A percentile compares a stretch with the other conserved stretches of the same genome.
Conservation (phyloP, 2,888 invertebrate genomes). For the Aethes cnicana region DNA sequence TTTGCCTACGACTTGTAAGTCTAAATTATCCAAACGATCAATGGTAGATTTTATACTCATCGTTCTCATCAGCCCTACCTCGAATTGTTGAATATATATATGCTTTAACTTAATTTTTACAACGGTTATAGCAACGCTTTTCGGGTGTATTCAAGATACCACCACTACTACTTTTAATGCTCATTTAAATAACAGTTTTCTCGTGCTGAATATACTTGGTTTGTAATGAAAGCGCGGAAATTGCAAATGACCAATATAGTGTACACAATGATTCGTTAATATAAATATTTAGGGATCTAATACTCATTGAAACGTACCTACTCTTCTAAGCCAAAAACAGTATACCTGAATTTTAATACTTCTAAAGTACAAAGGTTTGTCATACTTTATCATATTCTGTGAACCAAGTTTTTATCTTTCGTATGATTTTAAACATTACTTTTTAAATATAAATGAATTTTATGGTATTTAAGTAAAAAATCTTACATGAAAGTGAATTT, state of each 20-base stretch:
- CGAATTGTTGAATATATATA: too few relatives aligned
- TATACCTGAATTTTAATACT: constrained; percentile 6
- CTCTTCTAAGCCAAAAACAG: constrained; percentile 21
- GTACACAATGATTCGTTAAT: background rate
- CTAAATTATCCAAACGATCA: background rate
- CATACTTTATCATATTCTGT: background rate
- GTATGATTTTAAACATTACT: background rate
- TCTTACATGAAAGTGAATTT: background rate
- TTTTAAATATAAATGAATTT: background rate
- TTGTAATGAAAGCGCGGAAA: background rate
- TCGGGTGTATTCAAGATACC: too few relatives aligned
- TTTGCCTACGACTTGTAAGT: constrained; percentile 2
- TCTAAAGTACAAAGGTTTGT: background rate
- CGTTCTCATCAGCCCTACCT: too few relatives aligned
- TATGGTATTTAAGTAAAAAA: too few relatives aligned
- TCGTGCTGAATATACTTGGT: too few relatives aligned
- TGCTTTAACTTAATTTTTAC: too few relatives aligned
- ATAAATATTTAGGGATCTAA: background rate
- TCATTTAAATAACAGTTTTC: too few relatives aligned
- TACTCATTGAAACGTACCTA: constrained; percentile 1
- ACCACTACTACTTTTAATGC: too few relatives aligned
- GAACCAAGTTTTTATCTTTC: background rate
- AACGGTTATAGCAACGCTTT: too few relatives aligned
- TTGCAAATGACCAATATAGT: constrained; percentile 17
- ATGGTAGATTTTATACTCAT: too few relatives aligned